A percentile compares a stretch with the other conserved stretches of the same genome.
Conservation (phyloP, 2,797 vertebrate species). For the Sparidentex hasta region DNA sequence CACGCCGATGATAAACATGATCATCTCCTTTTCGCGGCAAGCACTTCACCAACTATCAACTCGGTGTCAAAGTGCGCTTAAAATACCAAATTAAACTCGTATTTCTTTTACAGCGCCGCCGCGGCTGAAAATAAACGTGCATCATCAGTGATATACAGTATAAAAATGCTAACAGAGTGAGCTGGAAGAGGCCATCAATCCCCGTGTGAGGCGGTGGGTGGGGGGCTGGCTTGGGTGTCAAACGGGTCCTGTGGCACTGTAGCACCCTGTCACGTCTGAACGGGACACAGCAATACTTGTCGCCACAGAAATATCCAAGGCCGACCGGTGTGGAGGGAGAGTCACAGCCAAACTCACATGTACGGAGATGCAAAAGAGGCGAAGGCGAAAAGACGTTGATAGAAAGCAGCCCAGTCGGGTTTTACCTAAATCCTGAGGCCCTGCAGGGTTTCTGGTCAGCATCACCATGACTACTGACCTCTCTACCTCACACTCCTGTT, state of each 20-base stretch:
- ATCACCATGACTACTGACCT: constrained; percentile 79
- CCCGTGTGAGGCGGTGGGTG: neutral
- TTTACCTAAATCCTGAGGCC: constrained; percentile 66
- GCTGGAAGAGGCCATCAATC: constrained; percentile 57
- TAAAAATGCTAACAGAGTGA: constrained; percentile 38
- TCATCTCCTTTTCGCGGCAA: constrained; percentile 17
- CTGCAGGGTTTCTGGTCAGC: constrained; percentile 73
- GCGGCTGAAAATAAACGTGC: constrained; percentile 35
- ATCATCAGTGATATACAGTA: constrained; percentile 36
- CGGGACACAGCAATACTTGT: constrained; percentile 19
- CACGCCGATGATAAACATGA: constrained; percentile 33
- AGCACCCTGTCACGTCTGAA: constrained; percentile 54
- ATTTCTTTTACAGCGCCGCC: constrained; percentile 48
- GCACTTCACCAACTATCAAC: constrained; percentile 45
- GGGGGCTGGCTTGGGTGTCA: constrained; percentile 41
- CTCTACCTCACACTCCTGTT: constrained; percentile 61
- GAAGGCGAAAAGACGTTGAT: constrained; percentile 47
- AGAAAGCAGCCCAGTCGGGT: constrained; percentile 53
- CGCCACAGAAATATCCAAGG: constrained; percentile 38
- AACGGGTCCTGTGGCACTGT: constrained; percentile 51
- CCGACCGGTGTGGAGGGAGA: constrained; percentile 5
- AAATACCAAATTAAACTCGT: constrained; percentile 60
- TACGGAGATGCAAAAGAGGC: neutral
- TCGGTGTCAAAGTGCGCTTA: constrained; percentile 47
- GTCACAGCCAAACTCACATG: neutral